Evolutionary conservation across 2,888 invertebrate genomes (phyloP), one percentile per base, ranked within the genome.

Genomic region (Rotaria socialis): DNA sequence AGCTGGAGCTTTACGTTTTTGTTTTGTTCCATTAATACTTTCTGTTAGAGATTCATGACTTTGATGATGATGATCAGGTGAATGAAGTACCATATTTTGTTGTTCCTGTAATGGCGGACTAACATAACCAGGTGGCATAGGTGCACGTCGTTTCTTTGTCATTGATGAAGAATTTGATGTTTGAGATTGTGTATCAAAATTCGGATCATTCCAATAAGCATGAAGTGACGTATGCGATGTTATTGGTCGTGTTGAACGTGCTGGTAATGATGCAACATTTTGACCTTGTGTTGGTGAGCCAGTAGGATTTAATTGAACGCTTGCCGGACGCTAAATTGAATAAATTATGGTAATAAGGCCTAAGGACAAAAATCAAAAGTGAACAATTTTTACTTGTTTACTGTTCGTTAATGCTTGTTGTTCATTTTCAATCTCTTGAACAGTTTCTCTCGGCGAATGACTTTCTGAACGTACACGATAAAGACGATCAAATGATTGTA

Each of bases 131-230:
- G 80, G 80, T 11, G 80, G 24, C 47, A n/a, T 80, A 5, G 80
- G 80, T 47, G 80, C 80, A 47, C 80, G 80, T 24, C 80, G 80
- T 47, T 80, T 80, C 24, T 80, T 80, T 19, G 67, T 67, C 6
- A 2, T 35, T 47, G 80, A 80, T 47, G 80, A 80, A 10, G 7
- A 3, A 47, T 22, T 80, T 14, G 80, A 80, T 24, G n/a, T 47
- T 80, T 80, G 80, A 5, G 80, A 80, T 47, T 80, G 80, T 47
- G 80, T 47, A 80, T 80, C 80, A 14, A 80, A 80, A 80, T 80
- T 80, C 0, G 80, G 80, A 47, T 80, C 80, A 47, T 80, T 80
- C 80, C 80, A 80, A 47, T 80, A 80, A 19, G 80, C 80, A n/a
- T 80, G 80, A 41, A 80, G 19, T 8, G 80, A 47, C 47, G 80